A percentile compares a stretch with the other conserved stretches of the same genome.
Evolutionary conservation across 2,797 vertebrate species (phyloP).

Genomic region (Numenius phaeopus): DNA sequence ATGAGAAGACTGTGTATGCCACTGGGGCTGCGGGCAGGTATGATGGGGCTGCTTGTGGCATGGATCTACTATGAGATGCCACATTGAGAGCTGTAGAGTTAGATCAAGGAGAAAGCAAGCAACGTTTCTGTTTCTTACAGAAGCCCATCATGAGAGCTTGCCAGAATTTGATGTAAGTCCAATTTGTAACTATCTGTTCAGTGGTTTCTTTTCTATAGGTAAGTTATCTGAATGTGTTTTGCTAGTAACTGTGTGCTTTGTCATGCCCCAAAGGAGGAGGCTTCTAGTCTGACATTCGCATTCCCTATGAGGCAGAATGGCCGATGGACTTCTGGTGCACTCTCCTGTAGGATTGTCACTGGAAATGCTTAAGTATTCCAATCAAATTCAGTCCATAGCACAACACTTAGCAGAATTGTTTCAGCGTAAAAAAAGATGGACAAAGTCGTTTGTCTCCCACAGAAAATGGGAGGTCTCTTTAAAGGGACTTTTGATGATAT

Average conservation of each 20-base stretch:
- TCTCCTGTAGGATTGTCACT: background rate
- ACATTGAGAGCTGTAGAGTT: background rate
- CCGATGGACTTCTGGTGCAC: background rate
- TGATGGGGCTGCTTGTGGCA: background rate
- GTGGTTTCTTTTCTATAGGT: background rate
- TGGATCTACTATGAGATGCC: background rate
- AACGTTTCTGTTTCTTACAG: background rate
- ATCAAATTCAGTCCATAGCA: background rate
- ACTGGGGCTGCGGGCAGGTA: background rate
- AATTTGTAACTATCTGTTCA: background rate
- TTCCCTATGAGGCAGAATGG: background rate
- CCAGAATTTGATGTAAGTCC: background rate
- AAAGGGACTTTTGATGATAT: background rate
- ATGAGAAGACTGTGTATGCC: background rate
- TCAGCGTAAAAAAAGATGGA: background rate
- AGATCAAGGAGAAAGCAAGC: background rate
- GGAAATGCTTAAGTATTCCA: background rate
- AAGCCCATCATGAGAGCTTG: background rate
- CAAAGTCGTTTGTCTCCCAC: background rate
- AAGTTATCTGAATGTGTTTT: background rate
- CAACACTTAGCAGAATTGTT: background rate
- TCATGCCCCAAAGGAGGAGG: background rate
- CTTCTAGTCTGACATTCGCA: background rate
- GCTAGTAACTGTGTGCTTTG: background rate
- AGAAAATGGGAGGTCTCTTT: background rate